These are phyloP conservation scores for Parnassius glacialis DNA, from an alignment of 2,888 invertebrate genomes.

Conservation along the genomic window DNA sequence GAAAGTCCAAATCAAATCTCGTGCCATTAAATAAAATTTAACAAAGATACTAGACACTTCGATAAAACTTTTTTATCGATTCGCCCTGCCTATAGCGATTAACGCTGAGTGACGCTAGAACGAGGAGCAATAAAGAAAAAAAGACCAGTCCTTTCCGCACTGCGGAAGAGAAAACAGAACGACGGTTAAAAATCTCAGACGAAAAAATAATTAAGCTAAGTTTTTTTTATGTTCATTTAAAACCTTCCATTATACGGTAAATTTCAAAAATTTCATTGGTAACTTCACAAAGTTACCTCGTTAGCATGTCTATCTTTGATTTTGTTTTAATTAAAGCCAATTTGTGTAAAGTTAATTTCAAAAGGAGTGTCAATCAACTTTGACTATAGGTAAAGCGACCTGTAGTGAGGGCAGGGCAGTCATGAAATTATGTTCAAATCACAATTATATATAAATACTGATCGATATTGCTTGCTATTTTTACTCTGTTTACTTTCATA, in stretches of 20 bases:
- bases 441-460: slow-evolving; percentile 59
- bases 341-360: slow-evolving; percentile 57
- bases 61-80: slow-evolving; percentile 19
- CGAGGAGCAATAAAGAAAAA: slow-evolving; percentile 27
- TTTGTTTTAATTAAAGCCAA: slow-evolving; percentile 69
- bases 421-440: slow-evolving; percentile 74
- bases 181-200: slow-evolving; percentile 29
- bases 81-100: slow-evolving; percentile 27
- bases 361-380: slow-evolving; percentile 64
- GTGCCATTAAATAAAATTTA: no score
- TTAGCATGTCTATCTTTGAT: slow-evolving; percentile 60
- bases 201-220: slow-evolving; percentile 28
- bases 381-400: slow-evolving; percentile 53
- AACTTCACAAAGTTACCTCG: slow-evolving; percentile 57
- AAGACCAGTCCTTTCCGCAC: slow-evolving; percentile 28
- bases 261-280: slow-evolving; percentile 48
- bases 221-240: slow-evolving; percentile 45
- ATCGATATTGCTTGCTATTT: no score
- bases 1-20: no score
- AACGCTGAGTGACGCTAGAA: slow-evolving; percentile 28
- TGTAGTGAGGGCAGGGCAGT: slow-evolving; percentile 67
- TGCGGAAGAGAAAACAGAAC: slow-evolving; percentile 28
- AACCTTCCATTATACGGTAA: slow-evolving; percentile 45
- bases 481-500: no score
- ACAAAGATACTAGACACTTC: no score